These are phyloP conservation scores for Tetragnatha montana DNA, from an alignment of 2,888 invertebrate species.

Conservation along the genomic window DNA sequence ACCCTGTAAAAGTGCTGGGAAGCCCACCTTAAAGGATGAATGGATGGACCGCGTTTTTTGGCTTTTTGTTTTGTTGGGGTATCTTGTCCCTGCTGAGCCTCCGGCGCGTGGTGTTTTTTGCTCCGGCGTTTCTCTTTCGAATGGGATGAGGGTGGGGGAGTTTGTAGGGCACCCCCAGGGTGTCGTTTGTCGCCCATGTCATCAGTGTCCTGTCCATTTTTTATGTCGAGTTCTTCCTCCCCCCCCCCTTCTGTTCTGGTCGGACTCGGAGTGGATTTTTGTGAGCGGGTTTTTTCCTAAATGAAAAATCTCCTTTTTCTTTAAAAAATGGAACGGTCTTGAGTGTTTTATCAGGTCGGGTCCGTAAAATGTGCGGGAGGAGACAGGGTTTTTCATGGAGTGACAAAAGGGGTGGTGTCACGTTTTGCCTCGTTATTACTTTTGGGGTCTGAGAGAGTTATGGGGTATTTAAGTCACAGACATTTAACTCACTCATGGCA, in stretches of 20 bases:
- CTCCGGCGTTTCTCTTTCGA: conserved; percentile 46
- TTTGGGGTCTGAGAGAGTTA: too few relatives aligned
- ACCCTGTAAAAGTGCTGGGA: conserved; percentile 64
- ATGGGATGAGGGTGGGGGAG: conserved; percentile 40
- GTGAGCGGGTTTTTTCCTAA: conserved; percentile 12
- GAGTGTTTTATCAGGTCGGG: neutral
- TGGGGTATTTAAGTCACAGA: too few relatives aligned
- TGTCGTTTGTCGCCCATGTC: conserved; percentile 69
- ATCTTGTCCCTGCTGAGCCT: conserved; percentile 67
- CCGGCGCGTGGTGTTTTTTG: conserved; percentile 54
- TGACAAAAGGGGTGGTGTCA: neutral
- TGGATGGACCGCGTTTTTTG: conserved; percentile 52
- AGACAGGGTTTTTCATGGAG: neutral
- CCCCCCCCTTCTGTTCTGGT: conserved; percentile 4
- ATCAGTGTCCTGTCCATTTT: conserved; percentile 68
- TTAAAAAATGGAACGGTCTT: neutral
- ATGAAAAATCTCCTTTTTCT: neutral
- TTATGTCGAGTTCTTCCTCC: neutral
- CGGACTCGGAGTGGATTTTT: conserved; percentile 46
- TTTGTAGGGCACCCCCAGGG: conserved; percentile 52
- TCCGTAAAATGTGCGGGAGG: neutral
- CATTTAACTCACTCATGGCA: too few relatives aligned
- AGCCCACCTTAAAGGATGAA: conserved; percentile 65
- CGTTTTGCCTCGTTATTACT: neutral
- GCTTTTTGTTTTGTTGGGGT: conserved; percentile 57